A percentile compares a stretch with the other conserved stretches of the same genome.
Evolutionary conservation across 2,113 vertebrate genomes (phyloP).

Genomic region (Salminus brasiliensis): DNA sequence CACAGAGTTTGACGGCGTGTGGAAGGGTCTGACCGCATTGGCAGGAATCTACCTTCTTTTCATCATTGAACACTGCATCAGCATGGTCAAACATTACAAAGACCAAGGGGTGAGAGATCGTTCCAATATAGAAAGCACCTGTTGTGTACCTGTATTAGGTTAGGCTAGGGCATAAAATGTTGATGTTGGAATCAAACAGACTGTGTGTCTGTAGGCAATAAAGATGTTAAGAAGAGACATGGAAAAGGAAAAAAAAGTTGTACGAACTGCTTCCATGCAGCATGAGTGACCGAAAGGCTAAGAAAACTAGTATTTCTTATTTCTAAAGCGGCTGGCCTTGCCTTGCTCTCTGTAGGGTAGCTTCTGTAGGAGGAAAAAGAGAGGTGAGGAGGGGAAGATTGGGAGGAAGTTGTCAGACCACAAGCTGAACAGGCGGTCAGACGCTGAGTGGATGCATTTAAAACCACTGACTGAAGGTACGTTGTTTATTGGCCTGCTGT

Average conservation of each 20-base stretch:
- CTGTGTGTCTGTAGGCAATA: not conserved
- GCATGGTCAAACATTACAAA: conserved; percentile 95
- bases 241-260: not conserved
- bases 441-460: conserved; percentile 94
- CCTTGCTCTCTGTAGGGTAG: conserved; percentile 74
- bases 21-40: conserved; percentile 93
- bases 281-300: not conserved
- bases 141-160: not conserved
- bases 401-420: conserved; percentile 95
- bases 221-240: not conserved
- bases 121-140: not conserved
- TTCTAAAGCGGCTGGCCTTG: not conserved
- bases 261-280: not conserved
- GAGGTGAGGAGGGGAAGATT: conserved; percentile 80
- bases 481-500: not conserved
- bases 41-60: conserved; percentile 96
- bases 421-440: conserved; percentile 88
- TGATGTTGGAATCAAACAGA: not conserved
- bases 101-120: conserved; percentile 79
- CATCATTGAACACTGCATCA: conserved; percentile 95
- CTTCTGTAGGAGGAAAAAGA: conserved; percentile 77
- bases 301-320: not conserved
- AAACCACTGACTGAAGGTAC: conserved; percentile 82
- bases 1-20: conserved; percentile 86
- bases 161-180: not conserved